These are phyloP conservation scores for Diplolepis rosae DNA, from an alignment of 2,888 invertebrate species.

Conservation along the genomic window DNA sequence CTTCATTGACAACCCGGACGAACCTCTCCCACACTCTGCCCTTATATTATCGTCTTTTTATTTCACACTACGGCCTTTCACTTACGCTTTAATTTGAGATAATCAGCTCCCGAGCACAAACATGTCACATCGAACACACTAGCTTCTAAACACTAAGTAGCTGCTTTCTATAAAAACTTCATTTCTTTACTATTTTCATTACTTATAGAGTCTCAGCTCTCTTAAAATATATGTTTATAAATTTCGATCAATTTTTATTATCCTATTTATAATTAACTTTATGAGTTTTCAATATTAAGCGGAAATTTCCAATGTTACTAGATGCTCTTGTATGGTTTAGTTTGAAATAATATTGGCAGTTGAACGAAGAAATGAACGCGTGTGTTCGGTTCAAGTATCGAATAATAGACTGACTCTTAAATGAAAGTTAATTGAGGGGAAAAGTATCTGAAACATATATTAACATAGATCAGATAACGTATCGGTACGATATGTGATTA, in stretches of 20 bases:
- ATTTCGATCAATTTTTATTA: no score
- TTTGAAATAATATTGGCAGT: neutral
- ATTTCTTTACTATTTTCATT: neutral
- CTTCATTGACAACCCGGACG: conserved; percentile 12
- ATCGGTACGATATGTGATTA: neutral
- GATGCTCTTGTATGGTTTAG: neutral
- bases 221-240: neutral
- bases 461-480: neutral
- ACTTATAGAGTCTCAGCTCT: neutral
- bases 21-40: conserved; percentile 5
- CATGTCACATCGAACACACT: neutral
- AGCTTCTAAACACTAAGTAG: neutral
- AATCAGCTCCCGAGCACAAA: neutral
- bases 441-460: neutral
- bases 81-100: neutral
- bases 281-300: neutral
- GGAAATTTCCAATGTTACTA: neutral
- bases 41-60: neutral
- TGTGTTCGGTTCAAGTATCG: neutral
- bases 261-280: neutral
- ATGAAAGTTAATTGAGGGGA: neutral
- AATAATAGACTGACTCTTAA: neutral
- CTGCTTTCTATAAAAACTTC: neutral
- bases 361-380: neutral
- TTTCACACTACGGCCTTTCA: neutral